Evolutionary conservation across 1,140 invertebrate species (phyloP).

Genomic region (Phortica variegata): DNA sequence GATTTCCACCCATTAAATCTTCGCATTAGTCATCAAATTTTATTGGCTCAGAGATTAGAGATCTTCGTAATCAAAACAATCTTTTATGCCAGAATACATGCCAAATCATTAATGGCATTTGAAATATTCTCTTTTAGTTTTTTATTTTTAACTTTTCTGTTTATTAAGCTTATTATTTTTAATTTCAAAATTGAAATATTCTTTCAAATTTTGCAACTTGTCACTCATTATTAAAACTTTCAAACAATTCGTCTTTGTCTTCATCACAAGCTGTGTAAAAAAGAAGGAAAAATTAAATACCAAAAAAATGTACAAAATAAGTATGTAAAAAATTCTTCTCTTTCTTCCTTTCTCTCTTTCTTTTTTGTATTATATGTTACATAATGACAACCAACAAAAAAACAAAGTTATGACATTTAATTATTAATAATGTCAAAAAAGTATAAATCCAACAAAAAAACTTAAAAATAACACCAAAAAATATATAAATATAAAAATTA

Average conservation of each 20-base stretch:
- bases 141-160: too few species aligned
- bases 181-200: neutral
- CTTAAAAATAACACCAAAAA: conserved; percentile 20
- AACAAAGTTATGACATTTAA: conserved; percentile 49
- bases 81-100: too few species aligned
- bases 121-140: too few species aligned
- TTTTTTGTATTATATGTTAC: conserved; percentile 33
- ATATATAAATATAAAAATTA: conserved; percentile 22
- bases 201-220: neutral
- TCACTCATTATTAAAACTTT: conserved; percentile 4
- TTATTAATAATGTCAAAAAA: conserved; percentile 41
- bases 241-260: conserved; percentile 10
- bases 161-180: conserved; percentile 12
- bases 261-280: neutral
- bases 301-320: conserved; percentile 31
- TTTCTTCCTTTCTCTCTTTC: conserved; percentile 54
- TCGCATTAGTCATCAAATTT: too few species aligned
- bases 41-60: too few species aligned
- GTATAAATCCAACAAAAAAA: conserved; percentile 31
- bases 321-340: conserved; percentile 53
- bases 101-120: too few species aligned
- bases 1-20: too few species aligned
- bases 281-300: conserved; percentile 9
- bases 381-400: conserved; percentile 22
- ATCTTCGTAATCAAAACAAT: too few species aligned